Evolutionary conservation across 1,140 invertebrate genomes (phyloP).

Genomic region (Yoshiicerus persimilis): DNA sequence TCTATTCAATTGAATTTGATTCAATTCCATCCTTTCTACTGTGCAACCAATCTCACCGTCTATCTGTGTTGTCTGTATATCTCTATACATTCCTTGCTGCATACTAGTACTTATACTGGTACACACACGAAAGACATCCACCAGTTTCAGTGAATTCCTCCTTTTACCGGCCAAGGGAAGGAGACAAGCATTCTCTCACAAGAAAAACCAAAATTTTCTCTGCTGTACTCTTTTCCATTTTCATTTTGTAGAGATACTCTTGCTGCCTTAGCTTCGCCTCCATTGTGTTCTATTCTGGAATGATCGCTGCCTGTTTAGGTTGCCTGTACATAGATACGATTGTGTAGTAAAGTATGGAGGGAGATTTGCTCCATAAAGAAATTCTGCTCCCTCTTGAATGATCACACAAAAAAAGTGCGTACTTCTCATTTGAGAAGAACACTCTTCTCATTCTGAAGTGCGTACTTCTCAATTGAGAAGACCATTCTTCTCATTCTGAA

Average conservation of each 20-base stretch:
- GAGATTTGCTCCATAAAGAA: too few relatives aligned
- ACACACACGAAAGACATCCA: not conserved
- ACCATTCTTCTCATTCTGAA: too few relatives aligned
- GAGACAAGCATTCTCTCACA: not conserved
- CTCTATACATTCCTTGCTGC: not conserved
- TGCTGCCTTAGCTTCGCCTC: not conserved
- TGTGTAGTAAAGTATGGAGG: too few relatives aligned
- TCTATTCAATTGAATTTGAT: conserved; percentile 1
- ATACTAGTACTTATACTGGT: not conserved
- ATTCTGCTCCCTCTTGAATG: too few relatives aligned
- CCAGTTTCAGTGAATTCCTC: not conserved
- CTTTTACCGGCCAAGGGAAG: not conserved
- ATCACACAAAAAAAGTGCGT: too few relatives aligned
- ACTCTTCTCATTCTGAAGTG: too few relatives aligned
- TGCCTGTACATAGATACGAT: not conserved
- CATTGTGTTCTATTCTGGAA: not conserved
- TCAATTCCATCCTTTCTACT: not conserved
- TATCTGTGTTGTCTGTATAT: not conserved
- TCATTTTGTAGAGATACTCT: not conserved
- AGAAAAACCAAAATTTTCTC: not conserved
- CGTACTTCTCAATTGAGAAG: too few relatives aligned
- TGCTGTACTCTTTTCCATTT: not conserved
- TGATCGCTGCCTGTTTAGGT: not conserved
- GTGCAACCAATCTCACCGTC: not conserved
- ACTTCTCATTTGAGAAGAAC: too few relatives aligned